Evolutionary conservation across 2,113 vertebrate species (phyloP).

Genomic region (Phalacrocorax carbo): DNA sequence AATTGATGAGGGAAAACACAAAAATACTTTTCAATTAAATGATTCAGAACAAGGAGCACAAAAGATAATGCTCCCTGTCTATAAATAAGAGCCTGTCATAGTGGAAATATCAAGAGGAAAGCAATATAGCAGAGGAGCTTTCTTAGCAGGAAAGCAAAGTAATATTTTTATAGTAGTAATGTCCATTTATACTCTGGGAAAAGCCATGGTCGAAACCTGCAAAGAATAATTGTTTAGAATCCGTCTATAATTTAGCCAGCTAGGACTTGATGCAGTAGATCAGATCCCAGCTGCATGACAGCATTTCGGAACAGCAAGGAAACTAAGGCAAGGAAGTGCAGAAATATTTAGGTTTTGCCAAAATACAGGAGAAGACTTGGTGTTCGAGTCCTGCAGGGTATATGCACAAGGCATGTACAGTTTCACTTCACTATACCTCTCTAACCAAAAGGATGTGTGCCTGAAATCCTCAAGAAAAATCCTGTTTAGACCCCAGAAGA

Average conservation of each 20-base stretch:
- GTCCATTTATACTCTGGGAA: background rate
- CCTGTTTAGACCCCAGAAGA: background rate
- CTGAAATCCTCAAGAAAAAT: background rate
- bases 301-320: background rate
- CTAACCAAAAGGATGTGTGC: background rate
- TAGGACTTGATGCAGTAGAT: background rate
- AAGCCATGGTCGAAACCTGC: background rate
- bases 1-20: background rate
- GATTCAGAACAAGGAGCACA: background rate
- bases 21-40: background rate
- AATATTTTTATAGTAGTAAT: background rate
- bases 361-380: background rate
- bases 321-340: background rate
- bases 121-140: background rate
- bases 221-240: background rate
- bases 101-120: background rate
- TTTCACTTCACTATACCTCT: background rate
- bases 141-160: background rate
- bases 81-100: background rate
- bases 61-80: background rate
- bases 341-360: background rate
- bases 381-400: background rate
- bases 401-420: background rate
- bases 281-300: background rate
- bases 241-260: background rate